These are phyloP conservation scores for Poecile montanus DNA, from an alignment of 2,797 vertebrate species.

Conservation along the genomic window DNA sequence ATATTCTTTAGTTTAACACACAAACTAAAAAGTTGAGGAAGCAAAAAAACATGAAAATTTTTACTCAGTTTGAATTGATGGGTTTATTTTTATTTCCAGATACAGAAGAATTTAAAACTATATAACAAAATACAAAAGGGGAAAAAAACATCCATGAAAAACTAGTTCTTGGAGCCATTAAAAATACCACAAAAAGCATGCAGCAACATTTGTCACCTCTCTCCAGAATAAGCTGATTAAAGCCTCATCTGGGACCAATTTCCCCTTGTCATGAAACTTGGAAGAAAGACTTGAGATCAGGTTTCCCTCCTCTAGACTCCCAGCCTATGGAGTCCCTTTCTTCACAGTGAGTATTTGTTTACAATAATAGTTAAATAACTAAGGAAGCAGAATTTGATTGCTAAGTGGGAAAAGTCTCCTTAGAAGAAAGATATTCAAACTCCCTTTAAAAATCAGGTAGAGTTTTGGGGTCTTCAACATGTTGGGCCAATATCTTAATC, in stretches of 20 bases:
- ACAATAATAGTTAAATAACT: not conserved
- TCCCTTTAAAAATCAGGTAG: not conserved
- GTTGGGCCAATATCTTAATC: not conserved
- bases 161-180: not conserved
- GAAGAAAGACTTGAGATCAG: not conserved
- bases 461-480: not conserved
- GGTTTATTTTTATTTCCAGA: not conserved
- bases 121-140: not conserved
- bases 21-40: not conserved
- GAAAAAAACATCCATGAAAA: fast-evolving
- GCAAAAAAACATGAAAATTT: not conserved
- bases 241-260: not conserved
- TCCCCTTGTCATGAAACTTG: not conserved
- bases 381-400: not conserved
- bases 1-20: not conserved
- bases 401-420: not conserved
- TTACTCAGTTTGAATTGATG: not conserved
- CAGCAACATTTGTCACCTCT: not conserved
- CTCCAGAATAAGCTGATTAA: conserved; percentile 10
- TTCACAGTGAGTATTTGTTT: not conserved
- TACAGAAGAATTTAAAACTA: not conserved
- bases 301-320: not conserved
- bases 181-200: not conserved
- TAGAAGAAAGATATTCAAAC: not conserved
- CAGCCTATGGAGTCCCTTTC: not conserved